Conservation (phyloP, 2,888 invertebrate species). For the Taphrorychus bicolor region DNA sequence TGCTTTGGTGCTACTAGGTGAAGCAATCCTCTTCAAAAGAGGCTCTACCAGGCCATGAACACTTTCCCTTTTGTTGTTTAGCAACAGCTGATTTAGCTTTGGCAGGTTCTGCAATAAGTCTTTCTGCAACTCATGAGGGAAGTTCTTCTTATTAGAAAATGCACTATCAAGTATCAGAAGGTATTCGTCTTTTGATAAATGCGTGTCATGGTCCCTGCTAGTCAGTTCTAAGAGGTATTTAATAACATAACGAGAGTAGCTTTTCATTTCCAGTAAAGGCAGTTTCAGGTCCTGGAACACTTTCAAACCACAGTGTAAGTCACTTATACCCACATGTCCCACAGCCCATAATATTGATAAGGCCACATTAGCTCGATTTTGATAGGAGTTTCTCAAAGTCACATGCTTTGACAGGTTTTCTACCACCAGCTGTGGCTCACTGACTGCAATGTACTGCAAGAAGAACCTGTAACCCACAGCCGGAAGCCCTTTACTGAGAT, state of each 20-base stretch:
- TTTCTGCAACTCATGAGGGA: conserved; percentile 65
- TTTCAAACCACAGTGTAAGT: conserved; percentile 72
- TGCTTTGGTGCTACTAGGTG: conserved; percentile 60
- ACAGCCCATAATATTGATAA: conserved; percentile 77
- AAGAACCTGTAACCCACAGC: conserved; percentile 75
- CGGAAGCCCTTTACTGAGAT: conserved; percentile 72
- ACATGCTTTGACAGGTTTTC: conserved; percentile 69
- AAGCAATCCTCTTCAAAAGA: conserved; percentile 69
- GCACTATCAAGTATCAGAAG: conserved; percentile 68
- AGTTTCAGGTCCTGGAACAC: conserved; percentile 80
- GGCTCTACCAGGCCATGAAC: conserved; percentile 66
- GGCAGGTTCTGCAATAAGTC: conserved; percentile 63
- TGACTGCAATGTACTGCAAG: conserved; percentile 72
- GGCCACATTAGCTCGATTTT: conserved; percentile 77
- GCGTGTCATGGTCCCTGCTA: conserved; percentile 42
- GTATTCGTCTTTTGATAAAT: conserved; percentile 62
- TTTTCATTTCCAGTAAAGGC: conserved; percentile 74
- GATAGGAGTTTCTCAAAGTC: conserved; percentile 74
- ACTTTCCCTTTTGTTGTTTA: conserved; percentile 55
- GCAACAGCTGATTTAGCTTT: conserved; percentile 49
- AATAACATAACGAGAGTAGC: conserved; percentile 71
- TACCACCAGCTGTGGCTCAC: conserved; percentile 69
- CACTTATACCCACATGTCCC: conserved; percentile 73
- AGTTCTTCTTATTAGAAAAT: conserved; percentile 65
- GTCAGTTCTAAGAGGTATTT: conserved; percentile 67